Evolutionary conservation across 1,140 invertebrate genomes (phyloP).

Genomic region (Hypothenemus hampei): DNA sequence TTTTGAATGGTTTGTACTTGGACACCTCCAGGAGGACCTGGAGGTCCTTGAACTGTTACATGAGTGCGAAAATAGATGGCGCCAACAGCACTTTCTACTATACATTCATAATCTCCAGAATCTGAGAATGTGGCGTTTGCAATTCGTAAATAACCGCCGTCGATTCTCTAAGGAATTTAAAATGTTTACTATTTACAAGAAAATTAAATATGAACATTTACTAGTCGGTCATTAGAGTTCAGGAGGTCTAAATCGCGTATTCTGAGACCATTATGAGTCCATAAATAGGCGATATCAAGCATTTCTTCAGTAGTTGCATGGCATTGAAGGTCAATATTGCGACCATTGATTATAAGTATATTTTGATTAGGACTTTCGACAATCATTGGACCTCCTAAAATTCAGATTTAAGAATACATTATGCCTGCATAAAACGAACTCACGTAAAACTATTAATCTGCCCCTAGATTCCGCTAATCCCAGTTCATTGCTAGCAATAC

Average conservation of each 20-base stretch:
- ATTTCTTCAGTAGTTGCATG: constrained; percentile 73
- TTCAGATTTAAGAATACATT: background rate
- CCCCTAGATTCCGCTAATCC: constrained; percentile 77
- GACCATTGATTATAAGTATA: constrained; percentile 63
- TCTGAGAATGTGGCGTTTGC: constrained; percentile 79
- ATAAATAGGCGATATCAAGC: constrained; percentile 83
- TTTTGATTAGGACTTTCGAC: constrained; percentile 59
- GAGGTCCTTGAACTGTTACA: constrained; percentile 76
- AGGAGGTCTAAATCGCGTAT: constrained; percentile 63
- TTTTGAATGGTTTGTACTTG: constrained; percentile 70
- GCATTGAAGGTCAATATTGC: constrained; percentile 71
- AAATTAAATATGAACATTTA: too few species aligned
- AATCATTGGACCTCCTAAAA: constrained; percentile 63
- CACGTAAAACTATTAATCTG: constrained; percentile 78
- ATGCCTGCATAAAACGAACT: constrained; percentile 38
- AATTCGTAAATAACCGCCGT: constrained; percentile 71
- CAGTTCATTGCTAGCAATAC: constrained; percentile 78
- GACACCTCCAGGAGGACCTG: constrained; percentile 74
- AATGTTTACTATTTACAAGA: background rate
- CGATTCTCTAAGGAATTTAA: constrained; percentile 48
- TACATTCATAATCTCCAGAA: constrained; percentile 83
- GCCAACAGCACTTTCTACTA: constrained; percentile 82
- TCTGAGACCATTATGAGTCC: constrained; percentile 81
- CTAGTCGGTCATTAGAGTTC: constrained; percentile 49
- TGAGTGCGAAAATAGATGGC: constrained; percentile 65